A percentile compares a stretch with the other conserved stretches of the same genome.
Evolutionary conservation across 2,888 invertebrate species (phyloP).

Genomic region (Metallyticus violacea): DNA sequence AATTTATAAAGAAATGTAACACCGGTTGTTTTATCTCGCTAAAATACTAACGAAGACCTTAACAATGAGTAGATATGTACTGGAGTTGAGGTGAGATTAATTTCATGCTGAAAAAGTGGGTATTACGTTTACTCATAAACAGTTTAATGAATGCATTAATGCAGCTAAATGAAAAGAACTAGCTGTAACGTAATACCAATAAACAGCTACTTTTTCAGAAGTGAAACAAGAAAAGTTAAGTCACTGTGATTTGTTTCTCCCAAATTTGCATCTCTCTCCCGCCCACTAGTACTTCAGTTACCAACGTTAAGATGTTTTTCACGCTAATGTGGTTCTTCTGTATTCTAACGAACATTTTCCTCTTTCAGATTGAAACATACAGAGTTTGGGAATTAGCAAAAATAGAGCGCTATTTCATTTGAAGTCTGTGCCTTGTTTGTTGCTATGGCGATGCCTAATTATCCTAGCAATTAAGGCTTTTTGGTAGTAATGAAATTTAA

Average conservation of each 20-base stretch:
- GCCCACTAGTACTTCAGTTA: no score
- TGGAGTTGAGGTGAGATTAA: no score
- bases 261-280: not conserved
- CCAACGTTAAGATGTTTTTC: not conserved
- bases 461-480: not conserved
- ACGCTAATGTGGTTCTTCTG: not conserved
- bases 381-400: not conserved
- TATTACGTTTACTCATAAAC: no score
- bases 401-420: not conserved
- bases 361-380: not conserved
- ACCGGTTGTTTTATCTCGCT: no score
- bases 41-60: no score
- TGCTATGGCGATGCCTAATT: not conserved
- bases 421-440: not conserved
- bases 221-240: not conserved
- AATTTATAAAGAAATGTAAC: no score
- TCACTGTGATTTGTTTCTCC: not conserved
- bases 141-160: not conserved
- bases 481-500: conserved; percentile 14
- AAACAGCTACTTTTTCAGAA: not conserved
- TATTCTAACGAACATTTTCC: not conserved
- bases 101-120: no score
- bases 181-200: not conserved
- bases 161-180: not conserved
- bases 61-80: no score